Evolutionary conservation across 2,888 invertebrate genomes (phyloP), one percentile per base, ranked within the genome.

Genomic region (Tetramorium bicarinatum): DNA sequence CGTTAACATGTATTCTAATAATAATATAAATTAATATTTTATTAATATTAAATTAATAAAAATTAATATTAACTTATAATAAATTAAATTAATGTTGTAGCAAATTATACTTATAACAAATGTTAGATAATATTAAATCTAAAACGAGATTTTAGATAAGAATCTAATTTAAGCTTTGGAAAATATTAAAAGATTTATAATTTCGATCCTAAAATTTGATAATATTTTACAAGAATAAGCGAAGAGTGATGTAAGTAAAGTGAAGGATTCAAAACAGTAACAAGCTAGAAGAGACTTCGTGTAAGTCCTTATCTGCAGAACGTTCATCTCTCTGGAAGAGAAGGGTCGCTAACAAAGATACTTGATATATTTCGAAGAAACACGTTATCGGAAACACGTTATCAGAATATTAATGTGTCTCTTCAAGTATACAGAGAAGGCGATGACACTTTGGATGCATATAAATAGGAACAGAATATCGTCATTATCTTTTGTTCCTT

Each of bases 391-490:
- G 67, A 83, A 38, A 21, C 71, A 79, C 80, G 83, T 85, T 89
- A 89, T 87, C 87, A 80, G 85, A 89, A 89, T 89, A 89, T 89
- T 89, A 89, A 88, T 87, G 84, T 80, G 25, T 71, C 6, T 67
- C n/a, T 67, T 67, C 25, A 29, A 49, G 8, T 21, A 41, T 64
- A 18, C 18, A n/a, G 18, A 13, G 11, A 52, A 64, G 15, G 18
- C 2, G 52, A 76, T 52, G 41, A 54, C 18, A 67, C 3, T n/a
- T 25, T 41, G 9, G 67, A 77, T 77, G 29, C 54, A 13, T 77
- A 21, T 66, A 52, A 54, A 66, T 18, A 52, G 18, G 25, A 18
- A 41, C 25, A 41, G 41, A 52, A 25, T 13, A 54, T 77, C 34
- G 9, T 52, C 21, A 52, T 21, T 8, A 29, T 41, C 4, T 34